Base-by-base conservation (phyloP, 2,888 invertebrate genomes). In the Salpingus planirostris region DNA sequence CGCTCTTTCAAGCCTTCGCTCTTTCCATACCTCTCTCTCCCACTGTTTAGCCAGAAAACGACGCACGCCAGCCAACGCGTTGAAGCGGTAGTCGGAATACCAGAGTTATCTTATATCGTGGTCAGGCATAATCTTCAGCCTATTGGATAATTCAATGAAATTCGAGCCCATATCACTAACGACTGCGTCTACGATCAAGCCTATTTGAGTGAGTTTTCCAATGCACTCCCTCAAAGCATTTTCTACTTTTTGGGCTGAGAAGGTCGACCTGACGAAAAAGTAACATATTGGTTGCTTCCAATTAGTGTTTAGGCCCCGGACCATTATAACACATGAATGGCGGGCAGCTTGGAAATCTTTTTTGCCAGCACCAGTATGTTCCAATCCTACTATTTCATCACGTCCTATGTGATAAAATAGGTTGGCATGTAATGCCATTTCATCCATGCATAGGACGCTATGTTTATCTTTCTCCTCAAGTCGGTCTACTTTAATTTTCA, bases 231-330 rank as follows among this genome's bases (percentile, higher is more conserved):
- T 13, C 13, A 38, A 11, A 8, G 36, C 24, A 7, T 36, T 10
- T 11, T 33, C 14, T 22, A 42, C 21, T 27, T 40, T 21, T 11
- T 11, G 6, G 1, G 29, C 27, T 5, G 29, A 15, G 26, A 13
- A 38, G 6, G 21, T 15, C 15, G 21, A 24, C 12, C 29, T 12
- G 15, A 33, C 30, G 21, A 39, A 38, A 34, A 21, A 36, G 32
- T 33, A 45, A 7, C 37, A 40, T 3, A 45, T 8, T 11, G 43
- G 43, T 27, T 42, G 46, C 25, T 43, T 39, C 39, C 43, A 45
- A 11, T 37, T 42, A n/a, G 8, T n/a, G 21, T 29, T 18, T 3
- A 44, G 13, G 4, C 42, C 42, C 15, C 43, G 30, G 15, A 38
- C 11, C 43, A 44, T 42, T n/a, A 47, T 11, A 3, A 42, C 41